Evolutionary conservation across 2,888 invertebrate species (phyloP).

Genomic region (Gisinianus flammeolus): DNA sequence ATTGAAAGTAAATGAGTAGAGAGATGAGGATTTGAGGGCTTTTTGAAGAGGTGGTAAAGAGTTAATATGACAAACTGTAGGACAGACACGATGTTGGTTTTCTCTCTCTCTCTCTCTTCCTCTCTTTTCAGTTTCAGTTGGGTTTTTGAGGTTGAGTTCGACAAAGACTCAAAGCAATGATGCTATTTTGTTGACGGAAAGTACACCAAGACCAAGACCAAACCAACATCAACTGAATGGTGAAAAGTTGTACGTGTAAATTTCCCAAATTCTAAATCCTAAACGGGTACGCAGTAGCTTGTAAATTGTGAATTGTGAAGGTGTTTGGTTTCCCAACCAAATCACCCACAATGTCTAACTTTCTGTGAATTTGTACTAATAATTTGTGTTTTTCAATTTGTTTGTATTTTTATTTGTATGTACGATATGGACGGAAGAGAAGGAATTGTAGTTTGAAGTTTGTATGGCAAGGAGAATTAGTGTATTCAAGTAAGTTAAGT

Average conservation of each 20-base stretch:
- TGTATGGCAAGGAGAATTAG: no score
- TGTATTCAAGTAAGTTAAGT: no score
- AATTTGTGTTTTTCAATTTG: no score
- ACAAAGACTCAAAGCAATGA: neutral
- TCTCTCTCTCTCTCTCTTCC: neutral
- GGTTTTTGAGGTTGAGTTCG: neutral
- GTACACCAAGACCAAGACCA: neutral
- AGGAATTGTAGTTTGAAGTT: no score
- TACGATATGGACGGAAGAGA: no score
- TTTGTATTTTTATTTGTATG: no score
- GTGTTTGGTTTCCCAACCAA: neutral
- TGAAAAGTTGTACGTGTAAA: neutral
- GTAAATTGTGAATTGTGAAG: neutral
- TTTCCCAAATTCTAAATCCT: no score
- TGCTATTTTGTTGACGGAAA: neutral
- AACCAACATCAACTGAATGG: neutral
- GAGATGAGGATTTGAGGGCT: neutral
- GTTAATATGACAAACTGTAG: slow-evolving; percentile 4
- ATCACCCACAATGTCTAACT: neutral
- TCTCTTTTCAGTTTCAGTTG: no score
- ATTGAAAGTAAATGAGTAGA: neutral
- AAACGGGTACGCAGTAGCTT: no score
- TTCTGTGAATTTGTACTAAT: no score
- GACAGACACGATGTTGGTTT: neutral
- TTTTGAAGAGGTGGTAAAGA: slow-evolving; percentile 3